Evolutionary conservation across 2,797 vertebrate genomes (phyloP), one percentile per base, ranked within the genome.

Genomic region (Rhinella marina): DNA sequence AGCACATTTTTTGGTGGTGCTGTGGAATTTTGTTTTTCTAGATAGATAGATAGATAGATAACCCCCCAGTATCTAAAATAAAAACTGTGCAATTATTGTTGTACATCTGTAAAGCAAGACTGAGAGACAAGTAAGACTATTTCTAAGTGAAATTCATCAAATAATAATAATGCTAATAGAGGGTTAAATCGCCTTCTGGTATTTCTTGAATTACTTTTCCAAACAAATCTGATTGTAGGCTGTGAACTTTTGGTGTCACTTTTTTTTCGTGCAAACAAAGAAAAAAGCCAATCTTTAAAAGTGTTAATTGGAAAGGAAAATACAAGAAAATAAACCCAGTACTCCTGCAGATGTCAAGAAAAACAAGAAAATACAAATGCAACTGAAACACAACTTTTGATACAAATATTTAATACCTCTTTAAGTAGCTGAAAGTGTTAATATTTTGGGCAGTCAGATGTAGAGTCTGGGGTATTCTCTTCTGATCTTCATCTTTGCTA

Each of bases 251-350:
- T 70, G 27, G 66, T 32, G 27, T 70, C 14, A 32, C 27, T 70
- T 70, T 4, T 14, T 29, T 70, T 16, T 70, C 17, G 2, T 68
- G 66, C 66, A 29, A 16, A 29, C 13, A 14, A 27, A 25, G 66
- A 29, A 70, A 70, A 29, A 70, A 70, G 17, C 2, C 7, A 29
- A 16, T 29, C 27, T 70, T 29, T 11, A 70, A 32, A 70, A 70
- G 66, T 70, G 66, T 29, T 70, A 70, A 70, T 70, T 70, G 66
- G 66, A 29, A 19, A 16, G 25, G 66, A 72, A 72, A 32, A 72
- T 32, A 21, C 29, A 41, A 7, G 2, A 41, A 41, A 72, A 72
- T 72, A 72, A 41, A 72, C 68, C 16, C 13, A 32, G 27, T 72
- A 17, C 10, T 14, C 12, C 13, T 66, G 8, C 6, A 70, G 7